Percentiles rank a stretch among this genome's conserved stretches.
Evolutionary conservation across 2,888 invertebrate species (phyloP).

Genomic region (Molorchus minor): DNA sequence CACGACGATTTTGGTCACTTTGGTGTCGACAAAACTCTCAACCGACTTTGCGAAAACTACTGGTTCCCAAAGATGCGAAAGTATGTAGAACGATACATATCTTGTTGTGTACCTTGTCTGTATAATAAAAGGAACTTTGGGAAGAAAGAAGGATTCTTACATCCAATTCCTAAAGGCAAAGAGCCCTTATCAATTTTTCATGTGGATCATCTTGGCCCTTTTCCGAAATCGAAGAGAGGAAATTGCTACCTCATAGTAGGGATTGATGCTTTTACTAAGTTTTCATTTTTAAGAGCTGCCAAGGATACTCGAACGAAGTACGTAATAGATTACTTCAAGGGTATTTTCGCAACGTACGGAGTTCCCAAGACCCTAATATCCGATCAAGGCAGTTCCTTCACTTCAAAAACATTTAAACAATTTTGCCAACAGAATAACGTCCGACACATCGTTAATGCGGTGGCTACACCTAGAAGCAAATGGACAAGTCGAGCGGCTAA

Average conservation of each 20-base stretch:
- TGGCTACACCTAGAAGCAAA: conserved; percentile 45
- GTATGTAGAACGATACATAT: not conserved
- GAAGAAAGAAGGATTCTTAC: conserved; percentile 26
- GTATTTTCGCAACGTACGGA: conserved; percentile 36
- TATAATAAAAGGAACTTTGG: not conserved
- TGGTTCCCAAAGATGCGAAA: conserved; percentile 1
- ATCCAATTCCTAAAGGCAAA: conserved; percentile 27
- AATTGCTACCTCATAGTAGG: conserved; percentile 5
- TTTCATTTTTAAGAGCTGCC: conserved; percentile 22
- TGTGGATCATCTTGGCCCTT: conserved; percentile 60
- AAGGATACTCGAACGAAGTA: conserved; percentile 34
- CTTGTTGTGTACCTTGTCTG: not conserved
- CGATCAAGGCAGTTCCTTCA: conserved; percentile 10
- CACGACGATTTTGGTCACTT: conserved; percentile 58
- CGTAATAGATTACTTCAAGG: conserved; percentile 30
- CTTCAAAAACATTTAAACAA: conserved; percentile 5
- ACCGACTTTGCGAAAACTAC: conserved; percentile 41
- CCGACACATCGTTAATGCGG: conserved; percentile 44
- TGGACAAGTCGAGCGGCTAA: conserved; percentile 54
- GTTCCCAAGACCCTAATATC: conserved; percentile 20
- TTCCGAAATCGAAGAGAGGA: conserved; percentile 40
- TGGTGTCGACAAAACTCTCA: conserved; percentile 50
- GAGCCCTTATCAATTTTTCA: conserved; percentile 27
- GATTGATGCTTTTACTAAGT: conserved; percentile 25
- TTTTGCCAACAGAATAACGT: conserved; percentile 51